Evolutionary conservation across 2,113 vertebrate genomes (phyloP), one percentile per base, ranked within the genome.

Genomic region (Mobula hypostoma): DNA sequence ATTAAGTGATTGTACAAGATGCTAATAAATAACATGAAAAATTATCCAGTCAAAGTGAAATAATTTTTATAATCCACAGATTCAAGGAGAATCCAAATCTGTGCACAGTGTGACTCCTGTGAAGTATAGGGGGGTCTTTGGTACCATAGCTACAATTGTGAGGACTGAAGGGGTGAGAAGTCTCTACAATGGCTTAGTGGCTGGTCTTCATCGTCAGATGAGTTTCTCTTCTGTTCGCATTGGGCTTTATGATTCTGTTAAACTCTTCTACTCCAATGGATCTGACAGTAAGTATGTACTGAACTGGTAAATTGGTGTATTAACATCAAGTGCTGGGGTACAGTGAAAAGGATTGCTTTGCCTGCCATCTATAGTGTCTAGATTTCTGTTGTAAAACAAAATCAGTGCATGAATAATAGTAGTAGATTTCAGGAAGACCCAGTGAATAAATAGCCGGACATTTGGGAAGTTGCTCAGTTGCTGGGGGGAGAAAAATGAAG

Each of bases 201-300:
- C 97, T 0, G 97, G 97, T 94, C 97, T 98, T 9, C 97, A 98
- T 94, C 96, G 97, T 40, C 97, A 98, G 95, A 98, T 97, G 97
- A 98, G 97, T 95, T 98, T 98, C 0, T 97, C 97, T 7, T 97
- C 96, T 0, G 96, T 97, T 48, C 97, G 97, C 9, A 98, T 98
- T 0, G 97, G 97, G 5, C 97, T 97, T 7, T 97, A 98, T 7
- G 97, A 96, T 95, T 97, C 96, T 40, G 97, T 97, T 94, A 96
- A 98, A 95, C 97, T 97, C 61, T 98, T 98, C 95, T 98, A 98
- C 96, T 97, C 97, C 90, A 96, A 96, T 91, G 97, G 97, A 94
- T 97, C 97, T 4, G 98, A 98, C 88, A 97, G 98, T 98, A 94
- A 97, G 98, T 97, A 17, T 24, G 61, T 14, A 15, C 17, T n/a